These are phyloP conservation scores for Hozukius guyotensis DNA, from an alignment of 2,797 vertebrate species.

Conservation along the genomic window DNA sequence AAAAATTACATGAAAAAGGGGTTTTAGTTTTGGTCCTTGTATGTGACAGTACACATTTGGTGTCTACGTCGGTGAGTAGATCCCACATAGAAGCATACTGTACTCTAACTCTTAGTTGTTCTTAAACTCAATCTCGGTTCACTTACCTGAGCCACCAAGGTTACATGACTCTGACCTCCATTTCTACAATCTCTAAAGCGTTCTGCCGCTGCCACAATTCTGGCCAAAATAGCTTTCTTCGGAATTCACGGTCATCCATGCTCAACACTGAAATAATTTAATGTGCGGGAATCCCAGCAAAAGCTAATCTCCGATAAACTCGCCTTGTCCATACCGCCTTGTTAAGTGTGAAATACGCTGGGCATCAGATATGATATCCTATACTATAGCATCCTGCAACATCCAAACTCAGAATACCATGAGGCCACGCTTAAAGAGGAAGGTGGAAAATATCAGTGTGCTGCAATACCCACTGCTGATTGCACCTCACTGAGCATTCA, in stretches of 20 bases:
- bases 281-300: conserved; percentile 18
- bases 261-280: conserved; percentile 42
- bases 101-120: neutral
- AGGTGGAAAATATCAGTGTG: conserved; percentile 30
- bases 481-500: conserved; percentile 44
- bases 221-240: conserved; percentile 18
- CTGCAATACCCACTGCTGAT: conserved; percentile 25
- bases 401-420: neutral
- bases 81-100: neutral
- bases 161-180: conserved; percentile 52
- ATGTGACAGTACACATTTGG: too few species aligned
- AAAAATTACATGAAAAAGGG: too few species aligned
- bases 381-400: neutral
- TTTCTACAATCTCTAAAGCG: conserved; percentile 49
- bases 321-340: conserved; percentile 15
- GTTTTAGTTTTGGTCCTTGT: too few species aligned
- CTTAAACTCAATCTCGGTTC: conserved; percentile 29
- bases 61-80: neutral
- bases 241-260: conserved; percentile 14
- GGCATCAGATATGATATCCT: conserved; percentile 32
- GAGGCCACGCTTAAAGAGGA: conserved; percentile 7
- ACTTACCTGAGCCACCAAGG: conserved; percentile 39
- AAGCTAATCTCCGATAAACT: conserved; percentile 53
- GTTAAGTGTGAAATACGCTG: conserved; percentile 28
- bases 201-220: conserved; percentile 11